Conservation (phyloP, 2,888 invertebrate species). For the Sthenelais limicola region DNA sequence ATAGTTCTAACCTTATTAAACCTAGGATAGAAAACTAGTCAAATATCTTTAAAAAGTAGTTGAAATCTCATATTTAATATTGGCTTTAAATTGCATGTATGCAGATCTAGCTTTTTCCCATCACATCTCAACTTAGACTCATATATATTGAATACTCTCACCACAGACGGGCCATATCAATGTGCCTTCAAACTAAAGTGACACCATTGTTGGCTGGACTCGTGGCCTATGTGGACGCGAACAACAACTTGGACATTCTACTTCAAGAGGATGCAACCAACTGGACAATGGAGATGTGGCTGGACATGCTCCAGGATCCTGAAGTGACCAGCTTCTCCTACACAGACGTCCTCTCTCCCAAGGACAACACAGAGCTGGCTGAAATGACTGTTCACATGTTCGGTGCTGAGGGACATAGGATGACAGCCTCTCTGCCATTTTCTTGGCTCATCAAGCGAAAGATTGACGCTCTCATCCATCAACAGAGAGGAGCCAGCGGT, state of each 20-base stretch:
- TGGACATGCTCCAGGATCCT: conserved; percentile 53
- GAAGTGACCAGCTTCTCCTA: conserved; percentile 53
- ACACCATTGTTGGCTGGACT: conserved; percentile 63
- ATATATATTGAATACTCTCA: neutral
- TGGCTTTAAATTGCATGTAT: no score
- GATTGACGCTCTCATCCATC: conserved; percentile 16
- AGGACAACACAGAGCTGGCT: conserved; percentile 32
- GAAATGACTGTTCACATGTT: conserved; percentile 24
- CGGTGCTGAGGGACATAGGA: conserved; percentile 9
- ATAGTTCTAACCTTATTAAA: no score
- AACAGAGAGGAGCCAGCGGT: no score
- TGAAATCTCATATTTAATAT: no score
- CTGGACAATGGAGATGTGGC: conserved; percentile 60
- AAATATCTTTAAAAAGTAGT: no score
- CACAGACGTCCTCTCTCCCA: conserved; percentile 52
- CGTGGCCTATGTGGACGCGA: conserved; percentile 63
- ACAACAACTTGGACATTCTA: conserved; percentile 62
- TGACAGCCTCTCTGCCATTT: conserved; percentile 22
- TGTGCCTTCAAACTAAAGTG: conserved; percentile 59
- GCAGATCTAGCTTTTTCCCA: no score
- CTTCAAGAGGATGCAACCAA: conserved; percentile 9
- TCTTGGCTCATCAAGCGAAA: conserved; percentile 33
- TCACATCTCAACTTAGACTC: neutral
- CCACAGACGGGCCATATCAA: conserved; percentile 56
- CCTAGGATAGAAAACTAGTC: no score